These are phyloP conservation scores for Drosophila antonietae DNA, from an alignment of 2,888 invertebrate genomes.

Conservation along the genomic window DNA sequence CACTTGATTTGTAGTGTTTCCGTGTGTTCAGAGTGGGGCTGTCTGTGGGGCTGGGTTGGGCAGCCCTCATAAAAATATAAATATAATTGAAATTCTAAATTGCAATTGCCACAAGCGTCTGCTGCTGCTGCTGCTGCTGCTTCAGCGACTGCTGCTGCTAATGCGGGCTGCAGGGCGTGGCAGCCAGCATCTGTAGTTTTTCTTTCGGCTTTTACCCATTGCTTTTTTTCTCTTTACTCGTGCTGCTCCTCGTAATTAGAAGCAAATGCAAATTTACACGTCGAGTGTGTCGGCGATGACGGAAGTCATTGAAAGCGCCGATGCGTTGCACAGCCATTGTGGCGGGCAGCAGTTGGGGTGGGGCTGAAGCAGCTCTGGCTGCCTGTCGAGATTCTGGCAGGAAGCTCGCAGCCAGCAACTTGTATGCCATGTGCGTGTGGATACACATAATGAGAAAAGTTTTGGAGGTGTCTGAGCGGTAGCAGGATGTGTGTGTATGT, in stretches of 20 bases:
- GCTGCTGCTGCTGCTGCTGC: constrained; percentile 23
- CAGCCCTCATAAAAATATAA: constrained; percentile 67
- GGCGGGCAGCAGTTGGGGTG: not conserved
- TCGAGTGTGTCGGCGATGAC: constrained; percentile 66
- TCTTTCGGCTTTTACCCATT: constrained; percentile 27
- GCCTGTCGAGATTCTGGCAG: constrained; percentile 20
- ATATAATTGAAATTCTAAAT: constrained; percentile 78
- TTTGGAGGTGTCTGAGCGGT: constrained; percentile 45
- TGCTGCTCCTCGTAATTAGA: constrained; percentile 64
- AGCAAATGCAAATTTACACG: constrained; percentile 76
- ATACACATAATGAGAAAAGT: constrained; percentile 71
- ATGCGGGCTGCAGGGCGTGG: constrained; percentile 38
- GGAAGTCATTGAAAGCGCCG: constrained; percentile 70
- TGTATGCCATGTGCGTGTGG: constrained; percentile 17
- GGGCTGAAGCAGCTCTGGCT: not conserved
- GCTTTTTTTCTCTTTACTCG: constrained; percentile 6
- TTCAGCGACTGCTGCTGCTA: constrained; percentile 15
- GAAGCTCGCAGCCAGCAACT: constrained; percentile 44
- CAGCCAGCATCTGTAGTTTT: constrained; percentile 22
- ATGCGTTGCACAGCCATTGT: constrained; percentile 53
- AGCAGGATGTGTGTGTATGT: constrained; percentile 43
- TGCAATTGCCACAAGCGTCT: constrained; percentile 65
- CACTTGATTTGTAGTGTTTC: constrained; percentile 76
- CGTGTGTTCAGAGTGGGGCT: constrained; percentile 36
- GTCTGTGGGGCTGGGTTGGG: not conserved